Conservation (phyloP, 2,797 vertebrate genomes). For the Sebastes cheni region DNA sequence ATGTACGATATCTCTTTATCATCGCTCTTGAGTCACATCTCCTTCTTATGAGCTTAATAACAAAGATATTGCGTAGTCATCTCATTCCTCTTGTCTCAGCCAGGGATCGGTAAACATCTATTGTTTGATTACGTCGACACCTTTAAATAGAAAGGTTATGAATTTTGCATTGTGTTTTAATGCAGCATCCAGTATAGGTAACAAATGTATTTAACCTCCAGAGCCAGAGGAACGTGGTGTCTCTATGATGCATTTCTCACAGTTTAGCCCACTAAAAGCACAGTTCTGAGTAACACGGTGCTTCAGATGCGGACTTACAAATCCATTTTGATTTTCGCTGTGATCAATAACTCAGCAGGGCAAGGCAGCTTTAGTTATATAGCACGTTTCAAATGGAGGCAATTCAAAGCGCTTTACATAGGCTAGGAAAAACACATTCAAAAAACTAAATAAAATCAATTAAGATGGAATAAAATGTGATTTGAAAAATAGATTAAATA, state of each 20-base stretch:
- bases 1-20: slow-evolving; percentile 9
- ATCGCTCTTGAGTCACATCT: slow-evolving; percentile 26
- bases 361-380: neutral
- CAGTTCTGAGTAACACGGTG: slow-evolving; percentile 18
- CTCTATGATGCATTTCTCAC: slow-evolving; percentile 26
- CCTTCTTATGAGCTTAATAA: slow-evolving; percentile 11
- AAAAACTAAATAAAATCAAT: neutral
- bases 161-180: slow-evolving; percentile 10
- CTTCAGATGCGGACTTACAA: slow-evolving; percentile 34
- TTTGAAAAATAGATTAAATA: neutral
- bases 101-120: slow-evolving; percentile 21
- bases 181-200: neutral
- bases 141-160: slow-evolving; percentile 14
- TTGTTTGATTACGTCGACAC: slow-evolving; percentile 32
- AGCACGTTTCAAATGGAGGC: neutral
- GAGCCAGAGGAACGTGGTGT: neutral
- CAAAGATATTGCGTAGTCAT: slow-evolving; percentile 30
- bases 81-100: slow-evolving; percentile 1
- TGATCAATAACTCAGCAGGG: slow-evolving; percentile 72
- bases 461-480: neutral
- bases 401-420: neutral
- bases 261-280: slow-evolving; percentile 9
- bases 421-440: neutral
- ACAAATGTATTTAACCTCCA: slow-evolving; percentile 26
- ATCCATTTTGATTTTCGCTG: slow-evolving; percentile 71